Percentiles rank a stretch among this genome's conserved stretches.
Conservation (phyloP, 2,888 invertebrate species). For the Onchidella celtica region DNA sequence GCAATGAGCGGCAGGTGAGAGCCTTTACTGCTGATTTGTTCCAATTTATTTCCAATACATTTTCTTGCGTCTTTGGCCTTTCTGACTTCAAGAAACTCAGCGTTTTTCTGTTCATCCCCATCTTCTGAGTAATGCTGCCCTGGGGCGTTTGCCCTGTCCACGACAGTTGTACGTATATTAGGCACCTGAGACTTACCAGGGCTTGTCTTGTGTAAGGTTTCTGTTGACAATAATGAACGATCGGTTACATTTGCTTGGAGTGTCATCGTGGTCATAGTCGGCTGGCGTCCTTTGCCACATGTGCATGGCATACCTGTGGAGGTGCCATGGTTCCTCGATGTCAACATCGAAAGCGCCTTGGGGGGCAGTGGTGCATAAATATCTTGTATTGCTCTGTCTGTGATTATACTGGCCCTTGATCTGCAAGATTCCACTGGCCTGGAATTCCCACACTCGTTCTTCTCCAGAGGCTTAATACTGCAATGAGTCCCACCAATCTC, state of each 20-base stretch:
- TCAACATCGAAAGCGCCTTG: conserved; percentile 40
- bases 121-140: neutral
- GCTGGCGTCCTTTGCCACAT: conserved; percentile 10
- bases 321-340: conserved; percentile 10
- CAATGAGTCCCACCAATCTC: neutral
- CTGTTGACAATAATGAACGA: neutral
- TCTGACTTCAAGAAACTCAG: too few species aligned
- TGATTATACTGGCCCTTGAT: neutral
- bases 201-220: neutral
- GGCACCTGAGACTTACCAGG: neutral
- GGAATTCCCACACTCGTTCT: conserved; percentile 15
- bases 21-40: neutral
- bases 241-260: conserved; percentile 5
- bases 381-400: conserved; percentile 44
- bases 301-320: conserved; percentile 10
- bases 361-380: conserved; percentile 47
- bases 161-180: too few species aligned
- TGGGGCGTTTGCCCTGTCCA: too few species aligned
- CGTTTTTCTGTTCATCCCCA: neutral
- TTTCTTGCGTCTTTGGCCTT: too few species aligned
- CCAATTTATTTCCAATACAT: too few species aligned
- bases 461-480: neutral
- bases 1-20: neutral
- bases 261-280: conserved; percentile 10
- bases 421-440: too few species aligned